phyloP scores from a whole-genome alignment of 2,797 vertebrate species.

The Acropternis orthonyx region DNA sequence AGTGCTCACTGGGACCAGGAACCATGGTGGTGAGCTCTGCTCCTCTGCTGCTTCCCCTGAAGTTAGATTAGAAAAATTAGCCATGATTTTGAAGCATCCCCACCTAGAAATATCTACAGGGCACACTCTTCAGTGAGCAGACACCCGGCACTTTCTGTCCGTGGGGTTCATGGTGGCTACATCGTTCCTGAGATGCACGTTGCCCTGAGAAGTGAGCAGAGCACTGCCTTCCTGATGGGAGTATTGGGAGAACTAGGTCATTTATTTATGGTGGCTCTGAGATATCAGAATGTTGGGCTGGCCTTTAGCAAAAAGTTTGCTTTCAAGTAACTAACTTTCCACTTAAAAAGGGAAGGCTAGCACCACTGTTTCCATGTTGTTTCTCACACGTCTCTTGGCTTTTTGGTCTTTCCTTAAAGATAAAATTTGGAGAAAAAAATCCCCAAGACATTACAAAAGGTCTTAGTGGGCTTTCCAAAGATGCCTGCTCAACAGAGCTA shows the following conservation, averaged over 20 bases:
- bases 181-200: accelerated
- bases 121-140: background rate
- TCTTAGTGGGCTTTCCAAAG: background rate
- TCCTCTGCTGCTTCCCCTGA: background rate
- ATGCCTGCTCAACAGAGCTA: background rate
- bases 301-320: background rate
- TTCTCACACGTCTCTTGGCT: background rate
- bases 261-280: background rate
- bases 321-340: background rate
- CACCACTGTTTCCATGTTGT: background rate
- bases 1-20: accelerated
- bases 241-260: background rate
- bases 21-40: background rate
- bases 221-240: background rate
- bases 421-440: accelerated
- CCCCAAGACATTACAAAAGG: background rate
- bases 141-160: background rate
- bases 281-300: accelerated
- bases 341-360: background rate
- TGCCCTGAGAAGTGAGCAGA: accelerated
- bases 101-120: background rate
- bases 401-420: background rate
- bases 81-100: background rate
- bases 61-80: background rate
- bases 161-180: background rate